Evolutionary conservation across 2,113 vertebrate species (phyloP).

Genomic region (Lepus americanus): DNA sequence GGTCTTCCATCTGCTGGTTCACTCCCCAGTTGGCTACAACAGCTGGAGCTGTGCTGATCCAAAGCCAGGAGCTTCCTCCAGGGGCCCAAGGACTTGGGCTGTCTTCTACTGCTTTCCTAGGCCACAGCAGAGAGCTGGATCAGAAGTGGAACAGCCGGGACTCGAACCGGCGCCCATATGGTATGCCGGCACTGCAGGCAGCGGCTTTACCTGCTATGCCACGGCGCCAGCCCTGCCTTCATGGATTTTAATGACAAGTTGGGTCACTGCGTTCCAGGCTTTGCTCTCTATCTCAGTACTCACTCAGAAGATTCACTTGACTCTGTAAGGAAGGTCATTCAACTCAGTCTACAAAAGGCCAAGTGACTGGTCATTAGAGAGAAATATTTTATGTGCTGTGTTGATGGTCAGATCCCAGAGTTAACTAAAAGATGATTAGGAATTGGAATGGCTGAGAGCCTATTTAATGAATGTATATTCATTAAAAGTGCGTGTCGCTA

Average conservation of each 20-base stretch:
- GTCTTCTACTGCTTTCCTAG: no score
- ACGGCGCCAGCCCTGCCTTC: neutral
- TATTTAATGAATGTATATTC: neutral
- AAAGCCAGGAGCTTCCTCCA: no score
- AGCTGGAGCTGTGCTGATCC: no score
- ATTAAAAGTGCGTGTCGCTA: neutral
- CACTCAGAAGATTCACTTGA: neutral
- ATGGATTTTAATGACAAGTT: neutral
- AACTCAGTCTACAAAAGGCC: neutral
- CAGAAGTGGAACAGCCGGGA: no score
- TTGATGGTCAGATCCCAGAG: neutral
- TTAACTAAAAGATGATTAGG: slow-evolving; percentile 26
- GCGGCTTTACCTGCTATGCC: no score
- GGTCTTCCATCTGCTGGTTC: no score
- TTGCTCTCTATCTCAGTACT: neutral
- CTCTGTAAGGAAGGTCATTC: neutral
- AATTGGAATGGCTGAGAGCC: neutral
- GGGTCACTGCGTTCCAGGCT: no score
- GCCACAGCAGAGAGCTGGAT: no score
- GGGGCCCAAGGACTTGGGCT: no score
- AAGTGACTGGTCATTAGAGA: neutral
- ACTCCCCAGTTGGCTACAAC: no score
- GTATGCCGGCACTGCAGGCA: no score
- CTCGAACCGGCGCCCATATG: no score
- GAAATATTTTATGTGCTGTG: neutral